Evolutionary conservation across 1,140 invertebrate genomes (phyloP).

Genomic region (Akabosia matsudoensis): DNA sequence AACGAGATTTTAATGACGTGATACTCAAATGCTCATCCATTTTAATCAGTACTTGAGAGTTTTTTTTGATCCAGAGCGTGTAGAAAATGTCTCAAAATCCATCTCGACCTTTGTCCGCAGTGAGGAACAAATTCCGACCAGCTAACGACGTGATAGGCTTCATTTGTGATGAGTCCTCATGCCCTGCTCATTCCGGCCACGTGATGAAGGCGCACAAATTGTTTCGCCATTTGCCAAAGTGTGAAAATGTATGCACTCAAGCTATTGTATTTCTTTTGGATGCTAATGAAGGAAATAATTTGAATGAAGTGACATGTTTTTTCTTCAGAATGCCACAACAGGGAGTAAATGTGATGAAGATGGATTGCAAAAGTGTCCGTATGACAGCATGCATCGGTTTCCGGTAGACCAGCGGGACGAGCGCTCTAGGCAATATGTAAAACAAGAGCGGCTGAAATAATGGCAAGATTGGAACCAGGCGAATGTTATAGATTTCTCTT

Average conservation of each 20-base stretch:
- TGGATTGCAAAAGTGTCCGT: not conserved
- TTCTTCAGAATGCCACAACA: not conserved
- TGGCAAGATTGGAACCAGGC: not conserved
- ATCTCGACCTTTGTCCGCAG: not conserved
- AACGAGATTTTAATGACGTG: no score
- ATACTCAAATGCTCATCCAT: no score
- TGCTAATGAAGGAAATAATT: no score
- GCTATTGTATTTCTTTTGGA: no score
- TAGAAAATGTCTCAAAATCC: not conserved
- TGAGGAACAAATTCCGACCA: not conserved
- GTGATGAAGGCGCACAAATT: not conserved
- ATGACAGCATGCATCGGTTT: slow-evolving; percentile 4
- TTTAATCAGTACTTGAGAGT: no score
- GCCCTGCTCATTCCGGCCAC: not conserved
- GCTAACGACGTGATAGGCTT: not conserved
- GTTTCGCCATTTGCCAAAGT: not conserved
- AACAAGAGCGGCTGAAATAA: not conserved
- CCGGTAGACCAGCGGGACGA: not conserved
- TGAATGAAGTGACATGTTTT: no score
- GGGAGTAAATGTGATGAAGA: no score
- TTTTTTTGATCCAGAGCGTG: not conserved
- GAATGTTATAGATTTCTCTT: not conserved
- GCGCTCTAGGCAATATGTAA: not conserved
- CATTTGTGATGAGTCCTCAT: not conserved
- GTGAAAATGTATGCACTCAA: no score